Evolutionary conservation across 2,888 invertebrate species (phyloP).

Genomic region (Pilophorus perplexus): DNA sequence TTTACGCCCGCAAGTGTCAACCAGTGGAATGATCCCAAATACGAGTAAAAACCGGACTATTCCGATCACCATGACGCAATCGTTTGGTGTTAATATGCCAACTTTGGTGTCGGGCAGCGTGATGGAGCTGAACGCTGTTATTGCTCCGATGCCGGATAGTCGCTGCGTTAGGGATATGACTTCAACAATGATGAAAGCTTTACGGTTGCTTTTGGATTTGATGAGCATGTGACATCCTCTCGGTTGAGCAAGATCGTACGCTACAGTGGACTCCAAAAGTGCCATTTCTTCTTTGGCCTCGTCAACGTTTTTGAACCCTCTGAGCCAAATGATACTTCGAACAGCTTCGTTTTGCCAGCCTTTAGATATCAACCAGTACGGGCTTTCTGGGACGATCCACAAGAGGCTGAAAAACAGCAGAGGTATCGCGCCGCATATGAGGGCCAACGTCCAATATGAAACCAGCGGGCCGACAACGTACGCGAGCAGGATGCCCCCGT

Average conservation of each 20-base stretch:
- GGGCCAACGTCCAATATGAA: slow-evolving; percentile 57
- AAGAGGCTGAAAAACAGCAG: slow-evolving; percentile 58
- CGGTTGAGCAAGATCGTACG: slow-evolving; percentile 44
- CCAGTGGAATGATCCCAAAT: slow-evolving; percentile 22
- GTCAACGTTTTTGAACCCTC: slow-evolving; percentile 59
- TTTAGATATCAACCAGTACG: slow-evolving; percentile 59
- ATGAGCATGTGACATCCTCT: slow-evolving; percentile 41
- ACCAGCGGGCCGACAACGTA: slow-evolving; percentile 62
- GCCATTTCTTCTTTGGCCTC: slow-evolving; percentile 55
- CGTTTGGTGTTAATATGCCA: slow-evolving; percentile 21
- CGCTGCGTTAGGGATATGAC: slow-evolving; percentile 41
- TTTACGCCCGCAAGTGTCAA: slow-evolving; percentile 46
- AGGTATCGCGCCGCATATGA: slow-evolving; percentile 60
- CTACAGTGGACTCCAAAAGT: slow-evolving; percentile 32
- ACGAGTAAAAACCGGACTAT: slow-evolving; percentile 36
- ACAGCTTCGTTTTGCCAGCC: slow-evolving; percentile 59
- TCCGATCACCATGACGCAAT: slow-evolving; percentile 46
- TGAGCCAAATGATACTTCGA: slow-evolving; percentile 59
- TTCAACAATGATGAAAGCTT: slow-evolving; percentile 45
- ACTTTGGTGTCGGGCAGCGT: slow-evolving; percentile 42
- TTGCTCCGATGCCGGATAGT: slow-evolving; percentile 45
- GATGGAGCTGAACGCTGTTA: slow-evolving; percentile 45
- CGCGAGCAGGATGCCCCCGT: slow-evolving; percentile 60
- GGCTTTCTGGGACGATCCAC: slow-evolving; percentile 67
- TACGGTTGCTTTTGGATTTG: slow-evolving; percentile 41